phyloP scores from a whole-genome alignment of 2,113 vertebrate species.

The Geococcyx californianus region DNA sequence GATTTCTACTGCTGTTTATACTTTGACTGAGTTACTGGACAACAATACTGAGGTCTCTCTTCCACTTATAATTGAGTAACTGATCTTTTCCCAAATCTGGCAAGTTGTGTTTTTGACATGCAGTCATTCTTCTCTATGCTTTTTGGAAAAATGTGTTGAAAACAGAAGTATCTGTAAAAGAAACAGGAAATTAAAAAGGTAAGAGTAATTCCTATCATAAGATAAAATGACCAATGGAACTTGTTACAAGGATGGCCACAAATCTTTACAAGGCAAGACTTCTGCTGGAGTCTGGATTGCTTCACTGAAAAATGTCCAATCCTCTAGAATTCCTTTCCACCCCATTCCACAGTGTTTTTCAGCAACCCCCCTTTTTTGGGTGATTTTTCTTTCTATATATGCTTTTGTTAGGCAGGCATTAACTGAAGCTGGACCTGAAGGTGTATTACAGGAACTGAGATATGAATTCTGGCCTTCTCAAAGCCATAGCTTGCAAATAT shows the following conservation, averaged over 20 bases:
- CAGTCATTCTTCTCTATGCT: neutral
- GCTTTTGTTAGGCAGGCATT: neutral
- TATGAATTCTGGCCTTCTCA: neutral
- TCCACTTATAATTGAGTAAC: neutral
- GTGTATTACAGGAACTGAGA: neutral
- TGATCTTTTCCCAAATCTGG: constrained; percentile 15
- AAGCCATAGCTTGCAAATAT: neutral
- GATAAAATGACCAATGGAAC: neutral
- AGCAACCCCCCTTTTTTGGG: neutral
- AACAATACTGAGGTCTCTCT: neutral
- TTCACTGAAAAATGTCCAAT: neutral
- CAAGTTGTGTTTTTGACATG: constrained; percentile 9
- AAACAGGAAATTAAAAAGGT: constrained; percentile 32
- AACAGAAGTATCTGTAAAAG: constrained; percentile 31
- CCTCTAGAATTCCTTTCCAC: neutral
- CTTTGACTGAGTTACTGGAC: neutral
- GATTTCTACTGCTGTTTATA: neutral
- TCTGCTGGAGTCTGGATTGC: neutral
- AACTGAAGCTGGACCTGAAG: neutral
- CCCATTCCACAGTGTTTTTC: neutral
- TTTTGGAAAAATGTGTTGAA: constrained; percentile 17
- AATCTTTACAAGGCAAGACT: neutral
- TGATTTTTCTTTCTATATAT: neutral
- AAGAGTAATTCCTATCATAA: neutral
- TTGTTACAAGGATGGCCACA: neutral